Evolutionary conservation across 2,113 vertebrate genomes (phyloP).

Genomic region (Neopipo cinnamomea): DNA sequence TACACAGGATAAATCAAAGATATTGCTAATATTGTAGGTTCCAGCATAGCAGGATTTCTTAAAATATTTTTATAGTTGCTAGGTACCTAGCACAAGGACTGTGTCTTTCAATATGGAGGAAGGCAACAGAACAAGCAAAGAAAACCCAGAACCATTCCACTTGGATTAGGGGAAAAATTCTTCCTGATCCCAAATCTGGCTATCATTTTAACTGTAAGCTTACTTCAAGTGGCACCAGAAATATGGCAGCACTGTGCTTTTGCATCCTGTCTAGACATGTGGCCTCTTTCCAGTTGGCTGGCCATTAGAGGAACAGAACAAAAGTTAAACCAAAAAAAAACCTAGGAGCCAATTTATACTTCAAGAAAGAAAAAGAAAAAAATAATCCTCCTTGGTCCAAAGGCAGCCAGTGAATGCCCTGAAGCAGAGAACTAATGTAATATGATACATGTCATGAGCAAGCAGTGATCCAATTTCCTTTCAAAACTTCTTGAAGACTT

Average conservation of each 20-base stretch:
- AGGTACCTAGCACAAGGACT: neutral
- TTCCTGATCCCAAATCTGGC: neutral
- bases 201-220: neutral
- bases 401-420: neutral
- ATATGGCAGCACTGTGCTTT: neutral
- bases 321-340: neutral
- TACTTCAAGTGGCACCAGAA: neutral
- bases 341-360: neutral
- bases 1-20: neutral
- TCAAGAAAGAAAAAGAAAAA: neutral
- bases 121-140: neutral
- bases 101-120: neutral
- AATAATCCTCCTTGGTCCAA: neutral
- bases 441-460: neutral
- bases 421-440: neutral
- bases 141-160: neutral
- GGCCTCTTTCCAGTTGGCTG: constrained; percentile 6
- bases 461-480: neutral
- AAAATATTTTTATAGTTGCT: neutral
- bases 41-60: neutral
- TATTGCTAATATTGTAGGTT: neutral
- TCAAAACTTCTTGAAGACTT: neutral
- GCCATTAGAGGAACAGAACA: neutral
- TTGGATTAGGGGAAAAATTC: neutral
- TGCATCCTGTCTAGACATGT: constrained; percentile 1